These are phyloP conservation scores for Copidosoma floridanum DNA, from an alignment of 1,140 invertebrate species.

Conservation along the genomic window DNA sequence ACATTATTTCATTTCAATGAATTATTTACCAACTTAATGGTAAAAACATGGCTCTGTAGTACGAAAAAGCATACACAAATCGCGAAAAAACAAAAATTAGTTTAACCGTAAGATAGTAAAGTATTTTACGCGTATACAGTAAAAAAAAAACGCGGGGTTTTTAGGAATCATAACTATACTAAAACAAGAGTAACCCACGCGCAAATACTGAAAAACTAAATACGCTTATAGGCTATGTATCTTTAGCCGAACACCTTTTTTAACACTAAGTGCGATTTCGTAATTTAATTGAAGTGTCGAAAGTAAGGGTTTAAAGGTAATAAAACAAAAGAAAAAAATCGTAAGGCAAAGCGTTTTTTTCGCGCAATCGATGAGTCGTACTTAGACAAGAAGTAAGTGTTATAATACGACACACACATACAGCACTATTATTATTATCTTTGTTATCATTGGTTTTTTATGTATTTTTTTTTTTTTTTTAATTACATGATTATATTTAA, in stretches of 20 bases:
- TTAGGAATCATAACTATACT: constrained; percentile 22
- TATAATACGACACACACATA: no score
- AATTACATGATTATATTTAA: neutral
- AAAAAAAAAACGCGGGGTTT: constrained; percentile 19
- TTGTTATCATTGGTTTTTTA: neutral
- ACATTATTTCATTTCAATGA: neutral
- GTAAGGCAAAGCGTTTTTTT: no score
- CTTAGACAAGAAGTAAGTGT: constrained; percentile 4
- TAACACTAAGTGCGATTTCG: constrained; percentile 50
- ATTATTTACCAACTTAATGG: neutral
- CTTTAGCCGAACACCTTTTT: constrained; percentile 36
- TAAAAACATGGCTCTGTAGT: constrained; percentile 25
- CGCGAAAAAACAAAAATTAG: no score
- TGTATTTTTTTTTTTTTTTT: constrained; percentile 7
- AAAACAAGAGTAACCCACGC: constrained; percentile 21
- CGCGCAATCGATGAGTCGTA: constrained; percentile 16
- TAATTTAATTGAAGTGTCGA: constrained; percentile 23
- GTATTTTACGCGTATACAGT: neutral
- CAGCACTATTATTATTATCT: neutral
- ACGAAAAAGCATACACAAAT: no score
- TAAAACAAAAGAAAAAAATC: neutral
- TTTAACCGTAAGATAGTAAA: no score
- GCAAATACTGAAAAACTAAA: constrained; percentile 45
- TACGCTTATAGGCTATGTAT: constrained; percentile 51
- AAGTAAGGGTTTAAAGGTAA: neutral